phyloP scores from a whole-genome alignment of 2,888 invertebrate species.

The Heterodera filipjevi region DNA sequence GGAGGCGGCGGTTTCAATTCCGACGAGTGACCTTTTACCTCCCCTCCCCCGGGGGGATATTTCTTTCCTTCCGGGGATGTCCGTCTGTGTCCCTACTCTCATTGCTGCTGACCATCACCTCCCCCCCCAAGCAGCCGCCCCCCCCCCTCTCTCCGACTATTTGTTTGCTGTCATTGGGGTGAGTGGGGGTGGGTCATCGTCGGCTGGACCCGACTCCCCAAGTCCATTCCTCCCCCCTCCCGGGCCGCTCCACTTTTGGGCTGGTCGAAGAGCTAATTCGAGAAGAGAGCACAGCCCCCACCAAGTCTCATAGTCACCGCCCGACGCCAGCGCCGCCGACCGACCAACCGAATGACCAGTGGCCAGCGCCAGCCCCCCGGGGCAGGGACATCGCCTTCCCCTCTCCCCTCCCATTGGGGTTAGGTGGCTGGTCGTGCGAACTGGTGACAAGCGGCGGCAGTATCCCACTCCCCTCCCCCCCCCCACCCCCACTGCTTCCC shows the following conservation, averaged over 20 bases:
- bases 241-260: not conserved
- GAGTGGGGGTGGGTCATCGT: not conserved
- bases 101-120: too few relatives aligned
- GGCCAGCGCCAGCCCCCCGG: not conserved
- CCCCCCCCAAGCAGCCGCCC: too few relatives aligned
- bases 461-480: not conserved
- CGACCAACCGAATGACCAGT: not conserved
- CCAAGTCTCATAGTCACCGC: not conserved
- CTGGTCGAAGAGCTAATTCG: not conserved
- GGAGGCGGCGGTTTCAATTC: not conserved
- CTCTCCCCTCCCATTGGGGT: not conserved
- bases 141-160: not conserved
- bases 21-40: not conserved
- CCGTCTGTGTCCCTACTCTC: too few relatives aligned
- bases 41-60: not conserved
- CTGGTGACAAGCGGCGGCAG: slow-evolving; percentile 23
- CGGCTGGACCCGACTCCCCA: not conserved
- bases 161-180: not conserved
- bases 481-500: not conserved
- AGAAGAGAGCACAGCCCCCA: not conserved
- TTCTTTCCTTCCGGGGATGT: not conserved
- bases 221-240: too few relatives aligned
- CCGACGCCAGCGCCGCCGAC: not conserved
- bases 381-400: not conserved
- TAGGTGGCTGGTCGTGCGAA: slow-evolving; percentile 12